Conservation (phyloP, 2,113 vertebrate species). For the Muntiacus reevesi region DNA sequence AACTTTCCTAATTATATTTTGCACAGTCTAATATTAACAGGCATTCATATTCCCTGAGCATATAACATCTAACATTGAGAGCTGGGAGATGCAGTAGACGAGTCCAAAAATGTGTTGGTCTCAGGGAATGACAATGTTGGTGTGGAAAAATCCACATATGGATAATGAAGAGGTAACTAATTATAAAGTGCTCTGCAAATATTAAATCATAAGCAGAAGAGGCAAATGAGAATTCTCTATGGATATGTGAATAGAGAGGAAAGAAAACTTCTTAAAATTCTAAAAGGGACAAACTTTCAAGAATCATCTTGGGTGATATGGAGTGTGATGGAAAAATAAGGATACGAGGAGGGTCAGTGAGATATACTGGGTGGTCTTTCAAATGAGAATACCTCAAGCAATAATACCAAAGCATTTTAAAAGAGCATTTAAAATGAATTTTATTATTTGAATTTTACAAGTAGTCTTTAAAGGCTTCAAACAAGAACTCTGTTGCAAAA, state of each 20-base stretch:
- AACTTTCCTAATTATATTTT: constrained; percentile 71
- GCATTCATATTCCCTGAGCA: constrained; percentile 29
- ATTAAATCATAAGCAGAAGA: background rate
- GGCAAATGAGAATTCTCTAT: background rate
- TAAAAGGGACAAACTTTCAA: background rate
- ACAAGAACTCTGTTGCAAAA: constrained; percentile 91
- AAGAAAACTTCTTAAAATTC: background rate
- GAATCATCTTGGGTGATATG: background rate
- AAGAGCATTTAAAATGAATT: constrained; percentile 88
- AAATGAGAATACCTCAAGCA: constrained; percentile 68
- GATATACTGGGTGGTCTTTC: constrained; percentile 33
- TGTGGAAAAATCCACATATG: background rate
- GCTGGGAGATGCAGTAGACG: background rate
- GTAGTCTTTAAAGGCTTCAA: constrained; percentile 87
- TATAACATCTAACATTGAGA: background rate
- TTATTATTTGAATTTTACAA: constrained; percentile 90
- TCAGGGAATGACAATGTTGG: background rate
- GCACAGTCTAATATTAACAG: constrained; percentile 32
- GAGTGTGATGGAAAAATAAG: background rate
- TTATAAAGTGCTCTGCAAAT: constrained; percentile 1
- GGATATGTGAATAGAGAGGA: background rate
- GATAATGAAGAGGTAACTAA: background rate
- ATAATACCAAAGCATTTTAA: constrained; percentile 78
- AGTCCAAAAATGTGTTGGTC: background rate
- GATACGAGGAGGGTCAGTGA: background rate